These are phyloP conservation scores for Ostrea edulis DNA, from an alignment of 1,140 invertebrate genomes.

Conservation along the genomic window DNA sequence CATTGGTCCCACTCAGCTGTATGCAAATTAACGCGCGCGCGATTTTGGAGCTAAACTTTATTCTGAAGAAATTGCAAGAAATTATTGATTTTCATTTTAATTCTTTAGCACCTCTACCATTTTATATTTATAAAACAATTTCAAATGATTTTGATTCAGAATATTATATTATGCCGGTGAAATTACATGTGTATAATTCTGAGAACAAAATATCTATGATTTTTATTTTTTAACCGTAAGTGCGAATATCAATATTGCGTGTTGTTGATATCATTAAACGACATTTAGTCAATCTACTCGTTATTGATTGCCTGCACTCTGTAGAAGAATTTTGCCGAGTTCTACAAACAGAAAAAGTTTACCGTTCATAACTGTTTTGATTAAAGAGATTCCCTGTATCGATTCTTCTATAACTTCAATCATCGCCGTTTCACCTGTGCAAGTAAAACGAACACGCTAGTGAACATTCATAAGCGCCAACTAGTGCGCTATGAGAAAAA, in stretches of 20 bases:
- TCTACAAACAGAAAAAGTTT: constrained; percentile 37
- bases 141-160: neutral
- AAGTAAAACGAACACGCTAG: constrained; percentile 26
- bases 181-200: neutral
- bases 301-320: constrained; percentile 2
- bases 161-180: neutral
- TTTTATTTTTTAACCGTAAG: neutral
- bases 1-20: neutral
- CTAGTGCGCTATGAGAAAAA: constrained; percentile 14
- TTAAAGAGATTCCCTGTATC: constrained; percentile 27
- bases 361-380: constrained; percentile 38
- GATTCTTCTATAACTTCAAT: constrained; percentile 36
- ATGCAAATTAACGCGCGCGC: constrained; percentile 32
- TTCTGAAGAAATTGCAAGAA: neutral
- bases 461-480: neutral
- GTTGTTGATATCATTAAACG: constrained; percentile 33
- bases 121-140: neutral
- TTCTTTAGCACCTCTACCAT: neutral
- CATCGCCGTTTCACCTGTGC: constrained; percentile 32
- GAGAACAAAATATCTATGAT: neutral
- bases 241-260: constrained; percentile 12
- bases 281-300: constrained; percentile 29
- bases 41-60: neutral
- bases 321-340: constrained; percentile 37
- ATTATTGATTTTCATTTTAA: neutral